phyloP scores from a whole-genome alignment of 1,140 invertebrate genomes.

The Harlomillsia oculata region DNA sequence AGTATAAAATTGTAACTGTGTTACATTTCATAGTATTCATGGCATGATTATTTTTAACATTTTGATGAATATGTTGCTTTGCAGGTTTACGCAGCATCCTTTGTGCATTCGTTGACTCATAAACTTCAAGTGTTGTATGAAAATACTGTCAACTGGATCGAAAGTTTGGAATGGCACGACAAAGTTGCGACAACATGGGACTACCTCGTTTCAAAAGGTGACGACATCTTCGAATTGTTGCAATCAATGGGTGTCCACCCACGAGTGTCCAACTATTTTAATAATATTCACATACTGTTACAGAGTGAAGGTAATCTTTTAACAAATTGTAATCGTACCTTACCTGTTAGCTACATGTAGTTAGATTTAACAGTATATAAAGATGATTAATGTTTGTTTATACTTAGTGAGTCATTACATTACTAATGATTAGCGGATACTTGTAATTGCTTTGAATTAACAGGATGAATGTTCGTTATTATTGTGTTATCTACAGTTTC shows the following conservation, averaged over 20 bases:
- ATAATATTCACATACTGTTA: neutral
- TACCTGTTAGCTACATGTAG: too few species aligned
- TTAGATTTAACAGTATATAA: too few species aligned
- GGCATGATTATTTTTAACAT: neutral
- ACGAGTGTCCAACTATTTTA: neutral
- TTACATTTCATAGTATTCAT: neutral
- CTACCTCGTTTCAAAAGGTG: neutral
- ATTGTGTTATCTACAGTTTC: conserved; percentile 39
- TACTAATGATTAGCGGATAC: neutral
- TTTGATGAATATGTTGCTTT: neutral
- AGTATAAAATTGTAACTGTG: neutral
- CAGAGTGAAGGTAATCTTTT: conserved; percentile 3
- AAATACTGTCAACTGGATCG: conserved; percentile 4
- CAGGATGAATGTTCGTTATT: neutral
- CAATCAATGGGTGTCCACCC: conserved; percentile 9
- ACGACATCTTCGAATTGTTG: conserved; percentile 12
- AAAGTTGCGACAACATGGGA: conserved; percentile 6
- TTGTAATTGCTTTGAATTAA: neutral
- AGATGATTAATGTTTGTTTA: too few species aligned
- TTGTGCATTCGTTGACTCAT: neutral
- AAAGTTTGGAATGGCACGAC: conserved; percentile 12
- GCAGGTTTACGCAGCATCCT: neutral
- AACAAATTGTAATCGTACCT: too few species aligned
- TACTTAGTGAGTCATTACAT: too few species aligned
- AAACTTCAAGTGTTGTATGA: conserved; percentile 14